Evolutionary conservation across 2,113 vertebrate species (phyloP), one percentile per base, ranked within the genome.

Genomic region (Gymnobelideus leadbeateri): DNA sequence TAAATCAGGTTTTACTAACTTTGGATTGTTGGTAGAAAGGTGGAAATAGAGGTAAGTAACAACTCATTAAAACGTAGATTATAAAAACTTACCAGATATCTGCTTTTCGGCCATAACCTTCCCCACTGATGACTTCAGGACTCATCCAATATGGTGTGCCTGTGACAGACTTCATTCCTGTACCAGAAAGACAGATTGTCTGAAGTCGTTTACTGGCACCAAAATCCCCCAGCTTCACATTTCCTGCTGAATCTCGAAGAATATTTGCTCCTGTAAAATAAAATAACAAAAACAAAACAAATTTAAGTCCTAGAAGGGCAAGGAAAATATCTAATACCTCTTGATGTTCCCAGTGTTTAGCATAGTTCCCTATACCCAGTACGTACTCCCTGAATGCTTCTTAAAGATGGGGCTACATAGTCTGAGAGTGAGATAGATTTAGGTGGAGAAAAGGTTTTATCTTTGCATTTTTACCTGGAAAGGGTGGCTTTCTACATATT

Each of bases 91-190:
- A 99, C 99, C 99, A 99, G 98, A 99, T 99, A 98, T 99, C 99
- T 8, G 99, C 99, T 98, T 99, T 99, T 96, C 99, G 98, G 94
- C 99, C 99, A 0, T 99, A 99, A 23, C 99, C 99, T 98, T 99
- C 99, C 89, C 99, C 99, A 61, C 99, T 99, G 98, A 99, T 99
- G 90, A 99, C 99, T 96, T 99, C 99, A 0, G 99, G 99, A 95
- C 99, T 99, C 99, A 99, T 99, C 99, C 99, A 99, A 98, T 99
- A 99, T 0, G 99, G 99, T 14, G 99, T 99, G 95, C 99, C 99
- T 0, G 99, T 99, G 98, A 99, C 99, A 2, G 99, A 99, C 96
- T 99, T 99, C 98, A 99, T 99, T 95, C 99, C 99, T 0, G 99
- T 99, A 91, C 99, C 99, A 3, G 99, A 99, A 21, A 99, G 99